These are phyloP conservation scores for Nipponacmea schrenckii DNA, from an alignment of 2,888 invertebrate species.

Conservation along the genomic window DNA sequence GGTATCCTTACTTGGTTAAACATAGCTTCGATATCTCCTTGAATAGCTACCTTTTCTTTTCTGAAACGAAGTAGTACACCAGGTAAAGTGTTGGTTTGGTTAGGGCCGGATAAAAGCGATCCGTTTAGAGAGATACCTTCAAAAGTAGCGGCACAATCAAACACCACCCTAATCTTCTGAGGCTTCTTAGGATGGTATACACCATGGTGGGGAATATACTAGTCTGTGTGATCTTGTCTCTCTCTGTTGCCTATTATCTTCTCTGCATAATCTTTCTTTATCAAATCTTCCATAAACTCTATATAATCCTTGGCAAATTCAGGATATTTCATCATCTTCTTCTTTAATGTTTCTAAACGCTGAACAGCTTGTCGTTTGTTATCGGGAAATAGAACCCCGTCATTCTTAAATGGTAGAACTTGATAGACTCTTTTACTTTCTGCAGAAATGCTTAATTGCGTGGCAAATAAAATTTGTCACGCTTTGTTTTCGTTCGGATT, in stretches of 20 bases:
- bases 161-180: conserved; percentile 15
- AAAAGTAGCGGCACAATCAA: conserved; percentile 16
- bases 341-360: conserved; percentile 7
- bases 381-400: conserved; percentile 15
- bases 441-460: conserved; percentile 13
- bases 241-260: background rate
- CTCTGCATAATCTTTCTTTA: conserved; percentile 17
- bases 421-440: conserved; percentile 18
- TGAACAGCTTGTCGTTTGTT: conserved; percentile 15
- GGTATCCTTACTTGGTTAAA: conserved; percentile 20
- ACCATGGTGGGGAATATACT: conserved; percentile 1
- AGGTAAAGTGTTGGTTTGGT: conserved; percentile 16
- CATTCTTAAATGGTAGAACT: conserved; percentile 12
- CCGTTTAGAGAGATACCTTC: conserved; percentile 19
- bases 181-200: conserved; percentile 17
- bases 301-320: conserved; percentile 15
- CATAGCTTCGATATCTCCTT: conserved; percentile 24
- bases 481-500: no score
- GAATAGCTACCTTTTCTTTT: conserved; percentile 14
- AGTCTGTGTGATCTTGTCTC: background rate
- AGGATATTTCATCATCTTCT: conserved; percentile 9
- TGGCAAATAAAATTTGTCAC: no score
- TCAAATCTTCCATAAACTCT: conserved; percentile 15
- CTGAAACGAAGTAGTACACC: conserved; percentile 9
- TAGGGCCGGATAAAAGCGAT: conserved; percentile 6